A percentile compares a stretch with the other conserved stretches of the same genome.
These are phyloP conservation scores for Lepetodrilus schrolli DNA, from an alignment of 2,888 invertebrate species.

Conservation along the genomic window DNA sequence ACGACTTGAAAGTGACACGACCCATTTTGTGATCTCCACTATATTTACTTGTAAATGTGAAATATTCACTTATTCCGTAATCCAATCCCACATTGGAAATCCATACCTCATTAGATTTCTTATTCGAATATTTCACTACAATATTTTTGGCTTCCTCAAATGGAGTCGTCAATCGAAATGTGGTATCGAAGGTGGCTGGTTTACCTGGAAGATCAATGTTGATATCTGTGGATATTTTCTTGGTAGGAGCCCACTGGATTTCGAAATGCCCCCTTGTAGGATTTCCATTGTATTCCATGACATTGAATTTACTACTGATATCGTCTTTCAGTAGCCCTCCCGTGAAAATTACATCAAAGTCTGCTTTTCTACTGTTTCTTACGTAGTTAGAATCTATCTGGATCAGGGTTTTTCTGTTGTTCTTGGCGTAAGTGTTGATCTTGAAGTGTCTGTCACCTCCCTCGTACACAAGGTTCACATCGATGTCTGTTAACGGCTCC, in stretches of 20 bases:
- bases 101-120: conserved; percentile 33
- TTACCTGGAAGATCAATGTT: conserved; percentile 24
- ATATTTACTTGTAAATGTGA: not conserved
- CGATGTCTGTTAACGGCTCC: not conserved
- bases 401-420: conserved; percentile 37
- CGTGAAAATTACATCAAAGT: conserved; percentile 40
- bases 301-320: conserved; percentile 39
- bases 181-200: conserved; percentile 34
- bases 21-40: not conserved
- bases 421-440: conserved; percentile 35
- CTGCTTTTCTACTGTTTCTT: conserved; percentile 33
- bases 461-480: conserved; percentile 49
- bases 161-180: conserved; percentile 41
- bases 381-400: conserved; percentile 43
- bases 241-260: conserved; percentile 38
- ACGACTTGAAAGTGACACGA: not conserved
- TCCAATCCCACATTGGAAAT: conserved; percentile 32
- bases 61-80: conserved; percentile 32
- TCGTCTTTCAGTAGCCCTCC: conserved; percentile 39
- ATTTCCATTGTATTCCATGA: conserved; percentile 36
- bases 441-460: conserved; percentile 45
- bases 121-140: conserved; percentile 32
- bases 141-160: conserved; percentile 34
- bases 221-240: conserved; percentile 47
- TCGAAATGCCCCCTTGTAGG: conserved; percentile 46